Evolutionary conservation across 2,888 invertebrate genomes (phyloP).

Genomic region (Branchellion lobata): DNA sequence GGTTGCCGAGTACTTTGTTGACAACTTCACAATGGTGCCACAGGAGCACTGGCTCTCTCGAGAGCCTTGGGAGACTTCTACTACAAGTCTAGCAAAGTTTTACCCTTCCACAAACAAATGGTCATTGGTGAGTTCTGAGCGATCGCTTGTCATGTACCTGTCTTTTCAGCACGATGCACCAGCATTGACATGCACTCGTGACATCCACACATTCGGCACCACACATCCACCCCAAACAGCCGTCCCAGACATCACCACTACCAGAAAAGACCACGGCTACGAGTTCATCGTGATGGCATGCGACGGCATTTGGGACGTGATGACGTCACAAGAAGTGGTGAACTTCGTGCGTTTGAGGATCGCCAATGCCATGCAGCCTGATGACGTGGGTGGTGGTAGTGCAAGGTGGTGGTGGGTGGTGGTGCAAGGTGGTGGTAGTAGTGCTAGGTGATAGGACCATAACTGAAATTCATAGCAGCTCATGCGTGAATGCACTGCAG

Average conservation of each 20-base stretch:
- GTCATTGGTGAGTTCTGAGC: conserved; percentile 76
- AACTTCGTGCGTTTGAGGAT: conserved; percentile 83
- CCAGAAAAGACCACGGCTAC: conserved; percentile 81
- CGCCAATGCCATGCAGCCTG: conserved; percentile 80
- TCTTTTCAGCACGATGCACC: no score
- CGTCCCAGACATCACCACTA: conserved; percentile 83
- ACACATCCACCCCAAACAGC: conserved; percentile 70
- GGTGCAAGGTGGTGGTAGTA: background rate
- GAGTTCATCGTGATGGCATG: conserved; percentile 95
- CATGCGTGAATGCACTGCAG: no score
- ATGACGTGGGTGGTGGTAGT: conserved; percentile 67
- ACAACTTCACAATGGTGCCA: no score
- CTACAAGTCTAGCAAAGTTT: conserved; percentile 85
- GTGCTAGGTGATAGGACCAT: background rate
- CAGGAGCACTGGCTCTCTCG: conserved; percentile 84
- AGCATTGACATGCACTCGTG: no score
- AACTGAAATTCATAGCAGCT: background rate
- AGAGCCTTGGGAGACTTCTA: conserved; percentile 94
- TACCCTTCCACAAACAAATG: conserved; percentile 88
- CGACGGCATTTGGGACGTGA: conserved; percentile 98
- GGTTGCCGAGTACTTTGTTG: no score
- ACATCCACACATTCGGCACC: background rate
- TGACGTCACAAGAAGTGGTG: conserved; percentile 89
- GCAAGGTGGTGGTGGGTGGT: no score
- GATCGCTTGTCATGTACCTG: background rate